These are phyloP conservation scores for Grammomys surdaster DNA, from an alignment of 2,113 vertebrate genomes.

Conservation along the genomic window DNA sequence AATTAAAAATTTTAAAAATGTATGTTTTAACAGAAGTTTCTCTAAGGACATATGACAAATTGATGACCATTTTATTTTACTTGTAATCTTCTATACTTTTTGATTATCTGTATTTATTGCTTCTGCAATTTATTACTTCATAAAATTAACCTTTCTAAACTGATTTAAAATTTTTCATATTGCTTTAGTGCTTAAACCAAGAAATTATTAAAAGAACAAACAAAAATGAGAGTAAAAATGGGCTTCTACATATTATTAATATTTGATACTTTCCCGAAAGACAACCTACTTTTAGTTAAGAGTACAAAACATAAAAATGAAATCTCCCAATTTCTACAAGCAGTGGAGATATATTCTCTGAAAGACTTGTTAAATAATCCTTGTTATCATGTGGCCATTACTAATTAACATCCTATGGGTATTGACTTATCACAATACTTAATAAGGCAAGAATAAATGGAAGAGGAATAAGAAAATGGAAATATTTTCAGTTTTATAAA, in stretches of 20 bases:
- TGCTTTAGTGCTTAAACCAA: slow-evolving; percentile 42
- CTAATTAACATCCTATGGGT: slow-evolving; percentile 40
- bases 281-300: slow-evolving; percentile 36
- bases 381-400: slow-evolving; percentile 3
- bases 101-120: slow-evolving; percentile 22
- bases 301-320: slow-evolving; percentile 37
- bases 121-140: slow-evolving; percentile 28
- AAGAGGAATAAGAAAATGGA: slow-evolving; percentile 50
- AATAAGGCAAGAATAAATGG: slow-evolving; percentile 16
- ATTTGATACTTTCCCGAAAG: slow-evolving; percentile 28
- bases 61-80: slow-evolving; percentile 19
- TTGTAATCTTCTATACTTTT: not conserved
- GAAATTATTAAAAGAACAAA: slow-evolving; percentile 50
- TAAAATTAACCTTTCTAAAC: slow-evolving; percentile 31
- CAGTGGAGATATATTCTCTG: not conserved
- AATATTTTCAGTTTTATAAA: slow-evolving; percentile 50
- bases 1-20: not conserved
- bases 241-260: slow-evolving; percentile 40
- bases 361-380: slow-evolving; percentile 5
- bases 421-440: slow-evolving; percentile 53
- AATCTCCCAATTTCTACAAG: slow-evolving; percentile 4
- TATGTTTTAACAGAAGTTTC: slow-evolving; percentile 22
- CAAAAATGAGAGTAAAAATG: not conserved
- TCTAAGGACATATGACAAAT: not conserved
- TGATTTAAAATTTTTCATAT: slow-evolving; percentile 14